Base-by-base conservation (phyloP, 2,888 invertebrate species). In the Himalopsyche tibetana region DNA sequence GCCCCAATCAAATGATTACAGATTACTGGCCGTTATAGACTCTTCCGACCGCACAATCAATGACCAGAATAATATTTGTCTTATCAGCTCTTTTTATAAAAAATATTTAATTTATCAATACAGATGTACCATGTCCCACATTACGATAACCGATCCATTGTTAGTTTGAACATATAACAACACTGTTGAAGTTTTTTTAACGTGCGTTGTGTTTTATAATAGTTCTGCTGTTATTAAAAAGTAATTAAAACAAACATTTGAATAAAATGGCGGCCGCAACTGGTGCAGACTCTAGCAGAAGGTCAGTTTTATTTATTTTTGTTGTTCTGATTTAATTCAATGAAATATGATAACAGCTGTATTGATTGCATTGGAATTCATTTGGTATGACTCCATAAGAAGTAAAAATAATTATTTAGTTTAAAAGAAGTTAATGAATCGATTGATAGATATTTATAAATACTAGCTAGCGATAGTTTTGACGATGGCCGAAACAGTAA, bases 241-340 rank as follows among this genome's bases (percentile, higher is more conserved):
- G 28, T 11, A 51, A 51, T 51, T 51, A 51, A 15, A 51, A 15
- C 51, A 51, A 63, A 63, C 19, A 63, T 63, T 63, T 63, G 19
- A 51, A 63, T 63, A 63, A 63, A 63, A 63, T 19, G 28, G 15
- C 28, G 63, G 28, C 63, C 63, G 9, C 63, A 19, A 19, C 63
- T 19, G 63, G 1, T 63, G 63, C 63, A 63, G 63, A 63, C 63
- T 63, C 19, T 28, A 28, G 63, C 4, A 11, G 63, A 63, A 63
- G 63, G 63, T 63, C 28, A 63, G 63, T 63, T 63, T 63, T 28
- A 63, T 51, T 51, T 51, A 51, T 51, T 51, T 45, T 51, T 51
- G 15, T 15, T 51, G 12, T 51, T 15, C 15, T 15, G 15, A 51
- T 51, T 12, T 51, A 51, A 51, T 51, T 51, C 51, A 15, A 51